Conservation (phyloP, 1,140 invertebrate species). For the Drosophila arizonae region DNA sequence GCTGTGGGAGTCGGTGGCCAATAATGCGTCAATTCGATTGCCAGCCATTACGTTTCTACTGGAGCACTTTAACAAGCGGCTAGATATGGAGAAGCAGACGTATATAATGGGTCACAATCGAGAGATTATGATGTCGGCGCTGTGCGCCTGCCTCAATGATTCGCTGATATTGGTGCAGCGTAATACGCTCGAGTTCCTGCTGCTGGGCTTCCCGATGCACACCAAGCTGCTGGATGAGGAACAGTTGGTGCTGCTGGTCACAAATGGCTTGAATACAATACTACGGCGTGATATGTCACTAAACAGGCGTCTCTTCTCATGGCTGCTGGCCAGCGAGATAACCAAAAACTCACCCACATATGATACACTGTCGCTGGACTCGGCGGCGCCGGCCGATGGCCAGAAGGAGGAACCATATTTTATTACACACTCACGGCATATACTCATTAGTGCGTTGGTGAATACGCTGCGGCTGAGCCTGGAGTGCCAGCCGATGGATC, state of each 20-base stretch:
- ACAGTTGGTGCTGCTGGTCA: constrained; percentile 91
- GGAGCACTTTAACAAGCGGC: constrained; percentile 92
- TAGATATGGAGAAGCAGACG: constrained; percentile 92
- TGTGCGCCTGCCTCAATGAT: constrained; percentile 88
- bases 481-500: constrained; percentile 86
- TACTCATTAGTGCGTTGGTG: constrained; percentile 87
- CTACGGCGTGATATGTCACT: constrained; percentile 95
- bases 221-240: constrained; percentile 89
- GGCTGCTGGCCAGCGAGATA: constrained; percentile 91
- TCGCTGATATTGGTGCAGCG: constrained; percentile 93
- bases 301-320: constrained; percentile 92
- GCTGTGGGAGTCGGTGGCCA: constrained; percentile 93
- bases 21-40: constrained; percentile 92
- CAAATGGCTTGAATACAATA: constrained; percentile 92
- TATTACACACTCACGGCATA: constrained; percentile 88
- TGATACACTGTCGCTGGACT: constrained; percentile 64
- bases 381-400: constrained; percentile 18
- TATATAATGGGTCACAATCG: constrained; percentile 94
- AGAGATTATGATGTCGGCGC: constrained; percentile 88
- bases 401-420: constrained; percentile 86
- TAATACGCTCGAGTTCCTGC: constrained; percentile 92
- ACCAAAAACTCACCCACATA: constrained; percentile 85
- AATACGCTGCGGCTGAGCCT: constrained; percentile 85
- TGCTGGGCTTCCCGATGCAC: constrained; percentile 94
- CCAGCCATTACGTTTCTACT: constrained; percentile 93